Evolutionary conservation across 2,797 vertebrate species (phyloP).

Genomic region (Hapalemur alaotrensis): DNA sequence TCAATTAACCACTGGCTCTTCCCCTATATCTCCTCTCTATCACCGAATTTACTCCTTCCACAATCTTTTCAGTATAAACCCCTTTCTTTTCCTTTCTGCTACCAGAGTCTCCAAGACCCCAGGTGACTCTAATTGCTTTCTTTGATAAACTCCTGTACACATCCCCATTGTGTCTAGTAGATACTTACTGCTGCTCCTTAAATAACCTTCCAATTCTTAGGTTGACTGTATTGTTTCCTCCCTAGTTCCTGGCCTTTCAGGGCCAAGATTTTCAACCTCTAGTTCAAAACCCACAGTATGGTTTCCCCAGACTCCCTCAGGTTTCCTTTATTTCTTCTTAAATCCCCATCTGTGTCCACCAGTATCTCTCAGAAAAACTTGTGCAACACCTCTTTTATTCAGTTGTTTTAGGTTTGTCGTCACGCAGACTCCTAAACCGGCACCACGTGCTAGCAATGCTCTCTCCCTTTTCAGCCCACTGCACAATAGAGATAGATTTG

Average conservation of each 20-base stretch:
- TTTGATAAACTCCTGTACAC: background rate
- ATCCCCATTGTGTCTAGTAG: no score
- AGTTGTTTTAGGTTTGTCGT: background rate
- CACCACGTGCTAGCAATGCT: background rate
- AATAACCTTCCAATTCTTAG: background rate
- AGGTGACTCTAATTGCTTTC: background rate
- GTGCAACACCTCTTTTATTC: background rate
- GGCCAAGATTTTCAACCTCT: background rate
- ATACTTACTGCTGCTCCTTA: background rate
- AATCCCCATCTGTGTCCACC: background rate
- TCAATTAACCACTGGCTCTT: background rate
- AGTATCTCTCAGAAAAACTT: background rate
- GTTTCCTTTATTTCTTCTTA: conserved; percentile 36
- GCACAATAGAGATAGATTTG: background rate
- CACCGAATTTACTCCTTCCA: background rate
- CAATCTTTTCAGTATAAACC: background rate
- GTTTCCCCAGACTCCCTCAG: background rate
- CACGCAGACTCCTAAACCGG: background rate
- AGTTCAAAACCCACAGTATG: background rate
- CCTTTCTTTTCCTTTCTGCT: conserved; percentile 25
- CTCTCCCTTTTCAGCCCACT: background rate
- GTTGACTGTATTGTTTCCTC: background rate
- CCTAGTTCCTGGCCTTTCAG: background rate
- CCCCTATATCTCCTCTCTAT: background rate
- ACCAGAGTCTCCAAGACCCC: background rate